Base-by-base conservation (phyloP, 2,797 vertebrate species). In the Nyctalus aviator region DNA sequence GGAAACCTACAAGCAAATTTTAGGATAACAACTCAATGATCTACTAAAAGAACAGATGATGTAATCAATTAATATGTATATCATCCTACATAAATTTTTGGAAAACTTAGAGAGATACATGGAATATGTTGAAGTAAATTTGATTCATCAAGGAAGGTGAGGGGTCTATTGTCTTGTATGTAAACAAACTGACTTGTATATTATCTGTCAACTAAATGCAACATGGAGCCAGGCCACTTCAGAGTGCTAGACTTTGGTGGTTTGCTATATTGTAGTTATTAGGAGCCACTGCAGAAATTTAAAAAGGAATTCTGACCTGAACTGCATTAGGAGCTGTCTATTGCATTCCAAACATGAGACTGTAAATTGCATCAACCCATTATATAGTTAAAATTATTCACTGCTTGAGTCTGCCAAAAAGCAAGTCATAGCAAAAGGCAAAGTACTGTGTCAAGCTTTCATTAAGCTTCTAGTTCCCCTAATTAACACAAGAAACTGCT, bases 371-470 rank as follows among this genome's bases (percentile, higher is more conserved):
- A 95, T 92, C 53, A 83, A 8, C 78, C 88, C 62, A 84, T 87
- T 62, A 72, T 87, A 71, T 17, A 73, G 27, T 88, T 96, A 88
- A 95, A 96, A 93, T 7, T 71, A 30, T 72, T 88, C 88, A 25
- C 35, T 95, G 18, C 15, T 92, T 92, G 84, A 88, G 32, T 96
- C 46, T 93, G 59, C 75, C 53, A 59, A 96, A 79, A 92, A 84
- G 35, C 46, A 94, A 68, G 6, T 75, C 46, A 75, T 6, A 85
- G 25, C 73, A 75, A 1, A 6, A 25, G 23, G 27, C 73, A 83
- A 96, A 94, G 59, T 89, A 95, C 68, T 50, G 82, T 8, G 50
- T 73, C 55, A 96, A 96, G 92, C 20, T 82, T 87, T 72, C 21
- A 66, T 90, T 86, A 84, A 79, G 46, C 18, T 69, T 71, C 72